Evolutionary conservation across 2,888 invertebrate genomes (phyloP).

Genomic region (Acleris laterana): DNA sequence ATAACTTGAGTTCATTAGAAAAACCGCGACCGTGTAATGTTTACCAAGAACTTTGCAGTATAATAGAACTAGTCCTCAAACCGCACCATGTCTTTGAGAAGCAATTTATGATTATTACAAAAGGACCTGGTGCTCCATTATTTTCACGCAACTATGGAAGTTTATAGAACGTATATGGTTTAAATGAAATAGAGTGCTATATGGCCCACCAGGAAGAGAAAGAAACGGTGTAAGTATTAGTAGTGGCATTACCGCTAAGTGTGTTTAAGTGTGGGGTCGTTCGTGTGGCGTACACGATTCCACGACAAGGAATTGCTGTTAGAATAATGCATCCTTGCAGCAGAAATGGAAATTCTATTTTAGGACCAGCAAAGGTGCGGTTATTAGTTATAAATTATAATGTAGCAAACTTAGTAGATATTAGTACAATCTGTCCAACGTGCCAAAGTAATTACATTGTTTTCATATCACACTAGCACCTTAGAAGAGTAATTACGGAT

Average conservation of each 20-base stretch:
- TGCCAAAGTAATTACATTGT: conserved; percentile 9
- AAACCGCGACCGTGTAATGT: no score
- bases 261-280: conserved; percentile 1
- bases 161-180: background rate
- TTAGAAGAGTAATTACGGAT: conserved; percentile 19
- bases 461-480: background rate
- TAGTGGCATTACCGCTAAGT: background rate
- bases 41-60: no score
- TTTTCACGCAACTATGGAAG: no score
- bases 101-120: no score
- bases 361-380: no score
- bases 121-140: no score
- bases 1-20: background rate
- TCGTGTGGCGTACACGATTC: background rate
- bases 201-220: background rate
- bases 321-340: no score
- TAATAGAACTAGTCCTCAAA: no score
- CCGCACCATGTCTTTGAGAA: no score
- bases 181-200: background rate
- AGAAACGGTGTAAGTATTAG: background rate
- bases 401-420: no score
- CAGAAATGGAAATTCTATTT: no score
- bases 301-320: background rate
- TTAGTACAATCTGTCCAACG: background rate
- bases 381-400: no score